Percentiles rank a stretch among this genome's conserved stretches.
phyloP scores from a whole-genome alignment of 2,888 invertebrate species.

The Beris chalybata region DNA sequence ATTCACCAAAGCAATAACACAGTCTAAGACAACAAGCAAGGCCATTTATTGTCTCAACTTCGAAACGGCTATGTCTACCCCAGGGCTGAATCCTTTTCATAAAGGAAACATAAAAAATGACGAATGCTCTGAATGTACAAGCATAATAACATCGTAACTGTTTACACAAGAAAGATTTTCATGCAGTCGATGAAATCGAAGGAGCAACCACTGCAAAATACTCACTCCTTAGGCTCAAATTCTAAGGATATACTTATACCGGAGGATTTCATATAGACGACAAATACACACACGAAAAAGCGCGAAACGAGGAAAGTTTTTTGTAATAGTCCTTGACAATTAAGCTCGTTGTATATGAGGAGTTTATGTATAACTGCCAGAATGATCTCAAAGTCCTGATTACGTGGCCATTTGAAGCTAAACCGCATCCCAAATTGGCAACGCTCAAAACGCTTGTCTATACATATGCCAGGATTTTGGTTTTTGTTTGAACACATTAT shows the following conservation, averaged over 20 bases:
- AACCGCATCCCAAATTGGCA: conserved; percentile 38
- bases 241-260: too few relatives aligned
- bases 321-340: conserved; percentile 37
- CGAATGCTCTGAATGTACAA: conserved; percentile 19
- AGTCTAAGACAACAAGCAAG: too few relatives aligned
- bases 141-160: conserved; percentile 20
- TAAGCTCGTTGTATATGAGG: conserved; percentile 27
- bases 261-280: too few relatives aligned
- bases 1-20: too few relatives aligned
- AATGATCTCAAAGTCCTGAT: conserved; percentile 27
- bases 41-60: too few relatives aligned
- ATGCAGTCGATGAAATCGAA: conserved; percentile 22
- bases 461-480: conserved; percentile 32
- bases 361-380: conserved; percentile 30
- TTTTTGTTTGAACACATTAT: conserved; percentile 29
- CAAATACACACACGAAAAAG: not conserved
- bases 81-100: conserved; percentile 17
- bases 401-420: conserved; percentile 32
- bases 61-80: not conserved
- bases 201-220: too few relatives aligned
- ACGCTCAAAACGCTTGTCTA: conserved; percentile 33
- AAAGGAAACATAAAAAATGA: conserved; percentile 28
- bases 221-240: too few relatives aligned
- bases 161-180: conserved; percentile 13
- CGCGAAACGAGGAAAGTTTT: conserved; percentile 19